Evolutionary conservation across 1,140 invertebrate genomes (phyloP), one percentile per base, ranked within the genome.

Genomic region (Ips nitidus): DNA sequence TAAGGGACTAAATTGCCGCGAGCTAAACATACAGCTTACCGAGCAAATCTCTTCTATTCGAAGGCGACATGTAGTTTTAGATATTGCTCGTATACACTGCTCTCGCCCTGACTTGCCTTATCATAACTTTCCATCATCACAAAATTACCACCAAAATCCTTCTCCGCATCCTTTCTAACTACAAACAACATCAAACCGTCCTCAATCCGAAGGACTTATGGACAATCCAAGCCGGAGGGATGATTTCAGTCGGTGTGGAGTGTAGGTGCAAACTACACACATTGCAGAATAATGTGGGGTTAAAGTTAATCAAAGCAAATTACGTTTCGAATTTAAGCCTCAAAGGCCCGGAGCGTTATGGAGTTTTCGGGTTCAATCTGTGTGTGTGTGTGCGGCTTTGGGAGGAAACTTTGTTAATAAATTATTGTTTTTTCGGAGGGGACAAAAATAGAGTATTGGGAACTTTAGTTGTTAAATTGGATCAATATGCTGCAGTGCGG

Each of bases 1-100:
- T 60, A 45, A 60, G 58, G 58, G 58, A 60, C 58, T 45, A 60
- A 60, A 60, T 2, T 60, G 58, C 58, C 41, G 58, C 42, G 41
- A 42, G 58, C 58, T 45, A 60, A 60, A 60, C 58, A 60, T 60
- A 60, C 58, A 60, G 58, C 58, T 60, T 60, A 60, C 22, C n/a
- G 5, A 42, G 58, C 42, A 60, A 60, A 60, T 60, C 58, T 60
- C 42, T 57, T 40, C 38, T 42, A 41, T 22, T 22, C 3, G 58
- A 3, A 42, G 41, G 41, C 6, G 58, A n/a, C 41, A 36, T 41
- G 52, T 55, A 55, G 52, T 55, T 55, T 55, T 60, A 7, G 40
- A 60, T 58, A 40, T 60, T 42, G 55, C 22, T 22, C 7, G 22
- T 50, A 22, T 50, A 50, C 22, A 50, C 45, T 50, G 22, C 45